Percentiles rank a stretch among this genome's conserved stretches.
Evolutionary conservation across 2,113 vertebrate species (phyloP).

Genomic region (Sisor rabdophorus): DNA sequence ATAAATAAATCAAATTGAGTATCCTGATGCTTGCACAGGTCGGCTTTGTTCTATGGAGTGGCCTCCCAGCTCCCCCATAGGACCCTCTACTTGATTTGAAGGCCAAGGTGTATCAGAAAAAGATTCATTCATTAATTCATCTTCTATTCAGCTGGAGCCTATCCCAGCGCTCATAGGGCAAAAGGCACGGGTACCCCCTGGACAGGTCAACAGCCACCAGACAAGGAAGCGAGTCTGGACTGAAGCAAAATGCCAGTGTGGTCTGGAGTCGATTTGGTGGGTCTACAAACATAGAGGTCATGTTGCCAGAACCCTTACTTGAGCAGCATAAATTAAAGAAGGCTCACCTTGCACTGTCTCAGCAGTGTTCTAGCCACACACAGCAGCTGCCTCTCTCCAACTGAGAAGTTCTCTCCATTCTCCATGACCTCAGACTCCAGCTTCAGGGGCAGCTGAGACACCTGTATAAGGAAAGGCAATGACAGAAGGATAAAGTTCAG

Average conservation of each 20-base stretch:
- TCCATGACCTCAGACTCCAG: slow-evolving; percentile 89
- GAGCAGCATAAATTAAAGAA: not conserved
- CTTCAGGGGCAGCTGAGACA: slow-evolving; percentile 86
- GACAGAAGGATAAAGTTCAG: not conserved
- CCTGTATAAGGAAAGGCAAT: slow-evolving; percentile 58
- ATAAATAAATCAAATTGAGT: too few species aligned
- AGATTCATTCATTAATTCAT: too few species aligned
- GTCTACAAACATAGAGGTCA: not conserved
- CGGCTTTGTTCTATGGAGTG: too few species aligned
- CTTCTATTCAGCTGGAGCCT: too few species aligned
- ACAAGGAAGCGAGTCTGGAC: too few species aligned
- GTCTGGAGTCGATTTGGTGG: not conserved
- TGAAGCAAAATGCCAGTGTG: not conserved
- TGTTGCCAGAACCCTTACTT: not conserved
- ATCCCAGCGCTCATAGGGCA: too few species aligned
- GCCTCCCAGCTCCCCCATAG: too few species aligned
- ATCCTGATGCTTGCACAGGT: too few species aligned
- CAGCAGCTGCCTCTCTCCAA: slow-evolving; percentile 86
- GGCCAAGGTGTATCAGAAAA: too few species aligned
- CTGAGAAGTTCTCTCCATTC: slow-evolving; percentile 91
- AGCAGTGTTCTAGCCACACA: slow-evolving; percentile 85
- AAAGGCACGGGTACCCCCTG: too few species aligned
- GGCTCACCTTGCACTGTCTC: slow-evolving; percentile 82
- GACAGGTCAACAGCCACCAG: too few species aligned
- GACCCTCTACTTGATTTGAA: too few species aligned